Conservation (phyloP, 2,113 vertebrate species). For the Epinephelus moara region DNA sequence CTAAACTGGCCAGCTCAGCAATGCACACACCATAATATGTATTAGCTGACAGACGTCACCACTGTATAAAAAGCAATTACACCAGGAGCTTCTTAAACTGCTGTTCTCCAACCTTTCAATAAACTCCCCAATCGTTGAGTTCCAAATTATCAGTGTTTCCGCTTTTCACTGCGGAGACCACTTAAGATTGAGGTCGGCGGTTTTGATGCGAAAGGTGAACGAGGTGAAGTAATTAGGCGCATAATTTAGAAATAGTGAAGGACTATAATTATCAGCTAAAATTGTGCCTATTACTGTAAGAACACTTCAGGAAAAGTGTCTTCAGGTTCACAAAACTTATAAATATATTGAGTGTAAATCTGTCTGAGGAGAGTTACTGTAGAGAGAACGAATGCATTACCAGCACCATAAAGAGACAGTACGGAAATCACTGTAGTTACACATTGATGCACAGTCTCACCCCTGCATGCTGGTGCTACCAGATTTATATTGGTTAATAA, state of each 20-base stretch:
- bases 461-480: neutral
- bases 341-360: neutral
- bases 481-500: constrained; percentile 20
- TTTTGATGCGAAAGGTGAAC: constrained; percentile 1
- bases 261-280: constrained; percentile 21
- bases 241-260: constrained; percentile 4
- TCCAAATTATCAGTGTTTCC: constrained; percentile 12
- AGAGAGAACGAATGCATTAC: neutral
- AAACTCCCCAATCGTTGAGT: constrained; percentile 7
- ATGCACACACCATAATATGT: neutral
- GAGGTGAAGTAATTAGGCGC: constrained; percentile 22
- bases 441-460: constrained; percentile 5
- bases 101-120: neutral
- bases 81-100: neutral
- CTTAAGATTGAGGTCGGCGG: neutral
- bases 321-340: neutral
- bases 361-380: neutral
- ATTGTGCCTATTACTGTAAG: constrained; percentile 1
- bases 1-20: constrained; percentile 23
- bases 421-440: neutral
- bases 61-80: constrained; percentile 29
- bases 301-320: neutral
- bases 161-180: neutral
- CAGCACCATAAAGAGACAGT: neutral
- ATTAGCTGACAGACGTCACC: constrained; percentile 23